Conservation (phyloP, 2,113 vertebrate species). For the Blennius ocellaris region DNA sequence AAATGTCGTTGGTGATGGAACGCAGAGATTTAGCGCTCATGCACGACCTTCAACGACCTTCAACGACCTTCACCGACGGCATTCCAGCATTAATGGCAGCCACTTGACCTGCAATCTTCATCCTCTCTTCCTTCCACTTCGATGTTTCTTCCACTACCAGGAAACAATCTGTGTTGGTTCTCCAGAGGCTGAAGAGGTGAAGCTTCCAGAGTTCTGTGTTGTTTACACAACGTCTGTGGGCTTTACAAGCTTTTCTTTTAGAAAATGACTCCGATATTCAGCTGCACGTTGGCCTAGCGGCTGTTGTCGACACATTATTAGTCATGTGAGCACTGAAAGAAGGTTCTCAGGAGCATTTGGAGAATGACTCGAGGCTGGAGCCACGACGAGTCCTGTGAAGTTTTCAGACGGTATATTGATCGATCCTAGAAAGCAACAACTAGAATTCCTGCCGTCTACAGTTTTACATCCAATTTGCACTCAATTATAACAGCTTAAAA, state of each 20-base stretch:
- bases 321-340: constrained; percentile 16
- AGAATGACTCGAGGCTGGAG: background rate
- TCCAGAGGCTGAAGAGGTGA: constrained; percentile 28
- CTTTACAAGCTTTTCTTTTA: background rate
- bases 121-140: constrained; percentile 28
- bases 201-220: too few relatives aligned
- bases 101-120: constrained; percentile 55
- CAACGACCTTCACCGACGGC: constrained; percentile 56
- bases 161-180: constrained; percentile 27
- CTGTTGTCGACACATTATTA: constrained; percentile 20
- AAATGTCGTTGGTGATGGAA: constrained; percentile 78
- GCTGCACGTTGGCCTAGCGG: background rate
- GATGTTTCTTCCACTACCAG: constrained; percentile 42
- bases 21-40: constrained; percentile 71
- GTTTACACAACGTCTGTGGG: background rate
- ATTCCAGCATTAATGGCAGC: constrained; percentile 59
- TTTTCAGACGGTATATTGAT: background rate
- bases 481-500: constrained; percentile 17
- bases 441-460: background rate
- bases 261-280: background rate
- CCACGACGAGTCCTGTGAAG: background rate
- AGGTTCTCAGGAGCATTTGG: background rate
- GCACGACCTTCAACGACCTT: constrained; percentile 71
- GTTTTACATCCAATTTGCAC: constrained; percentile 8
- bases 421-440: background rate